Conservation (phyloP, 2,888 invertebrate genomes). For the Plagodis pulveraria region DNA sequence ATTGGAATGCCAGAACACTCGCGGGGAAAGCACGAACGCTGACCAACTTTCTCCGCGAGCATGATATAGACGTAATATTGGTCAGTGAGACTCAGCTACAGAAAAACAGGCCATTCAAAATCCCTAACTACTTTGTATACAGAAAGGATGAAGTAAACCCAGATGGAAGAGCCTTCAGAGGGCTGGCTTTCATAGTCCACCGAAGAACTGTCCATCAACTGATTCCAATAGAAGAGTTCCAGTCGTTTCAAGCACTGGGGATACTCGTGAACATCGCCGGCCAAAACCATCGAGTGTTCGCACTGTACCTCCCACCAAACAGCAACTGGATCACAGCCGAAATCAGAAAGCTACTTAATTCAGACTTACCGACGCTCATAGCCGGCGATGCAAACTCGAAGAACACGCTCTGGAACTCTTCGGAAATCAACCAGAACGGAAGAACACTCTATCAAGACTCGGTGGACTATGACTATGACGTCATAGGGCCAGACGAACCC, state of each 20-base stretch:
- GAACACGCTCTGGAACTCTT: not conserved
- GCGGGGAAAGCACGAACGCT: no score
- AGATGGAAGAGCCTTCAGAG: not conserved
- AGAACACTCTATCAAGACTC: not conserved
- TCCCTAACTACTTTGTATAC: not conserved
- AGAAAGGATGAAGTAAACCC: not conserved
- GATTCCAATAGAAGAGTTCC: no score
- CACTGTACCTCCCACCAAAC: no score
- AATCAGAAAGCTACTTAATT: no score
- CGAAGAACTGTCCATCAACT: constrained; percentile 1
- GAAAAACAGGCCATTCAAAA: not conserved
- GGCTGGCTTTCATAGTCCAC: constrained; percentile 3
- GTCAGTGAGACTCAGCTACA: not conserved
- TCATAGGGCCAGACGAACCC: not conserved
- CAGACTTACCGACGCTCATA: not conserved
- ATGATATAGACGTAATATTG: not conserved
- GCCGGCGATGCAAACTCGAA: constrained; percentile 8
- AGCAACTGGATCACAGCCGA: no score
- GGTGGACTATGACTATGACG: not conserved
- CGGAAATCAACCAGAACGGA: not conserved
- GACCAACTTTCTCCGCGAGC: not conserved
- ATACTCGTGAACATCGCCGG: no score
- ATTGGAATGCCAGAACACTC: no score
- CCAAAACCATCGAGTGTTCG: no score
- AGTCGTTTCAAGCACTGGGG: no score